phyloP scores from a whole-genome alignment of 2,797 vertebrate genomes.

The Sebastes miniatus region DNA sequence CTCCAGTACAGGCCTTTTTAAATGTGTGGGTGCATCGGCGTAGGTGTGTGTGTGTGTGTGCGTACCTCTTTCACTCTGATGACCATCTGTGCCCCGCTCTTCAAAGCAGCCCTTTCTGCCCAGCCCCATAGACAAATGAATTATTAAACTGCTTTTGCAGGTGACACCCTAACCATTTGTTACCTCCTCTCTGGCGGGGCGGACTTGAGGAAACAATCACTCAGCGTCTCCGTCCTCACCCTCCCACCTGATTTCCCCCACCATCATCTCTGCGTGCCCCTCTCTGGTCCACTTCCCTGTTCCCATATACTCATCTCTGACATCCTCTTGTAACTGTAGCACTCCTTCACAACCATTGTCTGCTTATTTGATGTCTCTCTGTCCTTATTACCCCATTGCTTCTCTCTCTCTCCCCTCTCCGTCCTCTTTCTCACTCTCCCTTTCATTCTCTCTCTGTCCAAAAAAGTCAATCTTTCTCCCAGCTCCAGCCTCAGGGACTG shows the following conservation, averaged over 20 bases:
- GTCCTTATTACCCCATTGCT: conserved; percentile 47
- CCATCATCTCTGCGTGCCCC: background rate
- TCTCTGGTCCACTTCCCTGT: conserved; percentile 8
- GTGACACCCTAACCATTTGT: conserved; percentile 75
- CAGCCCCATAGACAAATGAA: conserved; percentile 73
- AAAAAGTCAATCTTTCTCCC: conserved; percentile 74
- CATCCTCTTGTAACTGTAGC: conserved; percentile 17
- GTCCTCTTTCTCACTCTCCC: conserved; percentile 20
- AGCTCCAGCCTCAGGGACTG: conserved; percentile 64
- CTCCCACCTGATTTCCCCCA: conserved; percentile 49
- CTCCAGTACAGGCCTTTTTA: conserved; percentile 50
- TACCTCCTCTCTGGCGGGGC: conserved; percentile 58
- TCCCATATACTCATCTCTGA: conserved; percentile 7
- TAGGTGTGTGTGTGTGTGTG: background rate
- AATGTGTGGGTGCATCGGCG: conserved; percentile 21
- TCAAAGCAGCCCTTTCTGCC: conserved; percentile 75
- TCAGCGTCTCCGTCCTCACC: conserved; percentile 13
- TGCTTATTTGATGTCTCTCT: conserved; percentile 27
- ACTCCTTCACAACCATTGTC: conserved; percentile 30
- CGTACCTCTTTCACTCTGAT: conserved; percentile 72
- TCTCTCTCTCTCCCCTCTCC: background rate
- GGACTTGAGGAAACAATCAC: conserved; percentile 65
- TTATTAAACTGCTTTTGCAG: conserved; percentile 79
- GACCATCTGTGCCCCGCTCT: conserved; percentile 82
- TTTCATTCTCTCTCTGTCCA: conserved; percentile 51